These are phyloP conservation scores for Phylloscopus whistleri DNA, from an alignment of 2,113 vertebrate species.

Conservation along the genomic window DNA sequence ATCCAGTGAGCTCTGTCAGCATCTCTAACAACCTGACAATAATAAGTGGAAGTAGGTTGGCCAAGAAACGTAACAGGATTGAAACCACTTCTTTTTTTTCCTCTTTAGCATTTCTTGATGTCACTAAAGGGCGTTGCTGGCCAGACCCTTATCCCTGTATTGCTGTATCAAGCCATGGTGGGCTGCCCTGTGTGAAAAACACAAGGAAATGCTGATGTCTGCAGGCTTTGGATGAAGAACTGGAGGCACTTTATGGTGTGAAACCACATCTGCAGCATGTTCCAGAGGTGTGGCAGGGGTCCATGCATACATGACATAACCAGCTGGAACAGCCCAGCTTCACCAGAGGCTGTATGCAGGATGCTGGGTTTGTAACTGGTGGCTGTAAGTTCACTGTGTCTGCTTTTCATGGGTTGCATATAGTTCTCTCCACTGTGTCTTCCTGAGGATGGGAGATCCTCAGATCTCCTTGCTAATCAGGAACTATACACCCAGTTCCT, in stretches of 20 bases:
- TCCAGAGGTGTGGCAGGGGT: background rate
- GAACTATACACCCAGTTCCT: background rate
- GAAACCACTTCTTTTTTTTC: background rate
- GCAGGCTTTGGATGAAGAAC: background rate
- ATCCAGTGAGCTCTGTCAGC: background rate
- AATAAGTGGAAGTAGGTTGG: background rate
- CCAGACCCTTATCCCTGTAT: background rate
- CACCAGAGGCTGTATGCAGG: background rate
- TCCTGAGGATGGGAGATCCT: background rate
- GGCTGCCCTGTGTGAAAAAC: background rate
- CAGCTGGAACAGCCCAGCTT: background rate
- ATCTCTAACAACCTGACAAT: background rate
- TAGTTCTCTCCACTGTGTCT: background rate
- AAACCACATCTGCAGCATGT: fast-evolving
- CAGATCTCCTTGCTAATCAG: background rate
- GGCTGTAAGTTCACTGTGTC: background rate
- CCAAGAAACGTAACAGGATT: background rate
- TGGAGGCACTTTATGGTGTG: background rate
- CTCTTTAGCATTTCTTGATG: background rate
- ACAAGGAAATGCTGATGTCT: background rate
- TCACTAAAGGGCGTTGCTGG: background rate
- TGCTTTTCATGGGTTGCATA: background rate
- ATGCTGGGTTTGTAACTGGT: background rate
- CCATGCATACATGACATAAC: background rate
- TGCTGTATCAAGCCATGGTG: background rate